These are phyloP conservation scores for Lithosia quadra DNA, from an alignment of 2,888 invertebrate genomes.

Conservation along the genomic window DNA sequence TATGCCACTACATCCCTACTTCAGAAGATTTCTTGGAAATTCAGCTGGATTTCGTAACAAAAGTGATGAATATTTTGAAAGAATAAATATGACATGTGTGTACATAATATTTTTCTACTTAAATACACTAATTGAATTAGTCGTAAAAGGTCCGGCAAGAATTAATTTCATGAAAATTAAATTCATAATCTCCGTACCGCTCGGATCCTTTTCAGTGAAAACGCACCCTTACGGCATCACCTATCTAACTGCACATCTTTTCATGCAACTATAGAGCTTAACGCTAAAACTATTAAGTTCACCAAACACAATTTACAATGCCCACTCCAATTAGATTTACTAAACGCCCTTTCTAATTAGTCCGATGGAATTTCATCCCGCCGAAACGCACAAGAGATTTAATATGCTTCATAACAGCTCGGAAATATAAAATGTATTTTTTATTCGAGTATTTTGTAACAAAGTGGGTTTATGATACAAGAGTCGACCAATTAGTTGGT, in stretches of 20 bases:
- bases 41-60: too few relatives aligned
- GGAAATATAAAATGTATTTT: slow-evolving; percentile 16
- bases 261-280: background rate
- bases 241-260: background rate
- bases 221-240: background rate
- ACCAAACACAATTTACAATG: slow-evolving; percentile 9
- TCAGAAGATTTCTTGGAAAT: too few relatives aligned
- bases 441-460: slow-evolving; percentile 4
- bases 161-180: too few relatives aligned
- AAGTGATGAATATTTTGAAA: too few relatives aligned
- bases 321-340: slow-evolving; percentile 28
- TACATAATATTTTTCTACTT: too few relatives aligned
- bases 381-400: slow-evolving; percentile 4
- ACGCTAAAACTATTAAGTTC: slow-evolving; percentile 15
- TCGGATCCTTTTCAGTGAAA: background rate
- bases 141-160: too few relatives aligned
- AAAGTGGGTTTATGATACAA: slow-evolving; percentile 12
- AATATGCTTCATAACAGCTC: slow-evolving; percentile 5
- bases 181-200: background rate
- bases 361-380: slow-evolving; percentile 9
- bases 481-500: slow-evolving; percentile 13
- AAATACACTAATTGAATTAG: too few relatives aligned
- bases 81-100: too few relatives aligned
- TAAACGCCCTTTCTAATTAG: slow-evolving; percentile 25
- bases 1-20: too few relatives aligned